These are phyloP conservation scores for Rhabdophis nuchalis DNA, from an alignment of 2,797 vertebrate species.

Conservation along the genomic window DNA sequence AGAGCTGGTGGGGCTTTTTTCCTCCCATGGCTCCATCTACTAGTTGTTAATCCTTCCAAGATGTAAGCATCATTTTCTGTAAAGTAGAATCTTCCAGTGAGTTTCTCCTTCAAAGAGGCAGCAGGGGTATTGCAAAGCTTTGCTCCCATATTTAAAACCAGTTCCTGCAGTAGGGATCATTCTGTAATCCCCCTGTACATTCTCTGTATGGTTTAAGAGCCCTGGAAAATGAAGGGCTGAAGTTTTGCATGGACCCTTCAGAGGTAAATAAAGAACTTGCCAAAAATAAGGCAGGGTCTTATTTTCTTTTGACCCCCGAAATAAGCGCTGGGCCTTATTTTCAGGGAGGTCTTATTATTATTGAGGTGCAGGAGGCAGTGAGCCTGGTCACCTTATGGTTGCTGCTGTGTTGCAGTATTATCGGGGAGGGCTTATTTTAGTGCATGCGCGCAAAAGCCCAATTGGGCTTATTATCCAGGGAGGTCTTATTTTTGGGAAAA, in stretches of 20 bases:
- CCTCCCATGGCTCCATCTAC: conserved; percentile 1
- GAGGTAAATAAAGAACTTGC: background rate
- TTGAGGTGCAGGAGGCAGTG: too few species aligned
- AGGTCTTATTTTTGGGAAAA: too few species aligned
- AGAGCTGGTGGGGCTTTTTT: conserved; percentile 9
- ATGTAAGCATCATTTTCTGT: conserved; percentile 2
- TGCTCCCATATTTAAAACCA: background rate
- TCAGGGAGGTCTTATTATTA: too few species aligned
- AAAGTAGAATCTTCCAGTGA: background rate
- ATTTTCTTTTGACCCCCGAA: too few species aligned
- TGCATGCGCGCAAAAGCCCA: too few species aligned
- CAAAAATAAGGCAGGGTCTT: too few species aligned
- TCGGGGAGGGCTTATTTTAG: too few species aligned
- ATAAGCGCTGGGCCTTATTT: too few species aligned
- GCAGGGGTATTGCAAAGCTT: background rate
- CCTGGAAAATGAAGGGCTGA: background rate
- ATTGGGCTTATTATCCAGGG: too few species aligned
- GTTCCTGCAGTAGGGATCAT: background rate
- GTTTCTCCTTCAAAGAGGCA: background rate
- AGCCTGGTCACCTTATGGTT: too few species aligned
- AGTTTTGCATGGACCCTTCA: background rate
- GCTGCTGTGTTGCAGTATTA: too few species aligned
- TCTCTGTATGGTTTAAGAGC: background rate
- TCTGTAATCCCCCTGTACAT: background rate
- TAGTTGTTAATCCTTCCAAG: conserved; percentile 17